Base-by-base conservation (phyloP, 1,140 invertebrate genomes). In the Megathymus violae region DNA sequence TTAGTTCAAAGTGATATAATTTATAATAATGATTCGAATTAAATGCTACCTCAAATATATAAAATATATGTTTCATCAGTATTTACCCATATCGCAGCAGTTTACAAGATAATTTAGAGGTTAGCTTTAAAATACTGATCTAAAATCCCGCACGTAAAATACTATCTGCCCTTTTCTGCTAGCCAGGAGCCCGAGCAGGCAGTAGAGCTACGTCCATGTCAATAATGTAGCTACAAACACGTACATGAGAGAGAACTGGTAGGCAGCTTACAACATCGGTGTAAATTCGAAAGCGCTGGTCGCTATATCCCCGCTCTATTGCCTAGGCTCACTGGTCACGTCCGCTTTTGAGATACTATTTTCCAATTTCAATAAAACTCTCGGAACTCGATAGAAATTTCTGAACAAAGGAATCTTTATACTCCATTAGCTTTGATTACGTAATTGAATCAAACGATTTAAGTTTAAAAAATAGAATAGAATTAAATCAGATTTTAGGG, bases 201-300 rank as follows among this genome's bases (percentile, higher is more conserved):
- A 51, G 62, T 58, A 65, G 61, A 67, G 62, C 62, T 62, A 52
- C 44, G 58, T 64, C 50, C 72, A 64, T 71, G 72, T 74, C 60
- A 58, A 62, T 63, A 58, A 56, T 64, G 62, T 65, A 59, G 59
- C 62, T 59, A 67, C 68, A 64, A 54, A 48, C 61, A 52, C 22
- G 58, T 62, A 64, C 67, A 69, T 38, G 52, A 46, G 62, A 60
- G 61, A 64, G 46, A 64, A 58, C 62, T 40, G 54, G 19, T 44
- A 64, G 27, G 36, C 61, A 50, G 59, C 60, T 54, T 44, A 43
- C 54, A 43, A 58, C 62, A 64, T 47, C 52, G 51, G 58, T 58
- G 58, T 69, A 61, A 59, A 59, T 51, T 66, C 43, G 47, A 38
- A 44, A 44, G 27, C 50, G 51, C 56, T 41, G 41, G 56, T 38